Evolutionary conservation across 2,797 vertebrate genomes (phyloP), one percentile per base, ranked within the genome.

Genomic region (Pteropus rufus): DNA sequence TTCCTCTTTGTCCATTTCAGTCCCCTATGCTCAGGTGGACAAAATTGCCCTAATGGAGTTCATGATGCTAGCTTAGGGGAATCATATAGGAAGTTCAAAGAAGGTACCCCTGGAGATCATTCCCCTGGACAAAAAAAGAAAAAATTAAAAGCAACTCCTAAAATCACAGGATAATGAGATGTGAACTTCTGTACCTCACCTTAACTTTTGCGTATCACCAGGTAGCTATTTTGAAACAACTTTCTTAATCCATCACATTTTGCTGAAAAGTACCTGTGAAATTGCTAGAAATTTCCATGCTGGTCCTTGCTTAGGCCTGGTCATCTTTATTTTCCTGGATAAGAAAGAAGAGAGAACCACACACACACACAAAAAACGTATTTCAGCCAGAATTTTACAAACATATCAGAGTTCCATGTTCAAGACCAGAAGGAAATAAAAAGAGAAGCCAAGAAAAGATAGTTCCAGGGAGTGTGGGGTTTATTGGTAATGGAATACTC

Each of bases 161-260:
- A 92, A 73, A 19, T 91, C 82, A 86, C 31, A 76, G 16, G 39
- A 54, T 89, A 80, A 64, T 80, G 41, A 73, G 1, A 64, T 65
- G 12, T 46, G 79, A 82, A 93, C 46, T 93, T 88, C 12, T 46
- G 11, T 80, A 44, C 70, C 24, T 90, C 34, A 64, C n/a, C 76
- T 82, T 24, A 83, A 70, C 24, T 92, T 94, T 80, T 80, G 2
- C 72, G 49, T 83, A 41, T 77, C 41, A 77, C 16, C 88, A 82
- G 21, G 29, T 77, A 79, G 46, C 60, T 87, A 3, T 93, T 96
- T 82, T 94, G 65, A 96, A 95, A 65, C 69, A 91, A 73, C 5
- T 86, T 86, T 67, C n/a, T 34, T 62, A 70, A 75, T 81, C 60
- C 69, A 80, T 93, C 34, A 54, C 15, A 79, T 77, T 88, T 90